phyloP scores from a whole-genome alignment of 2,888 invertebrate genomes.

The Linnaemya vulpina region DNA sequence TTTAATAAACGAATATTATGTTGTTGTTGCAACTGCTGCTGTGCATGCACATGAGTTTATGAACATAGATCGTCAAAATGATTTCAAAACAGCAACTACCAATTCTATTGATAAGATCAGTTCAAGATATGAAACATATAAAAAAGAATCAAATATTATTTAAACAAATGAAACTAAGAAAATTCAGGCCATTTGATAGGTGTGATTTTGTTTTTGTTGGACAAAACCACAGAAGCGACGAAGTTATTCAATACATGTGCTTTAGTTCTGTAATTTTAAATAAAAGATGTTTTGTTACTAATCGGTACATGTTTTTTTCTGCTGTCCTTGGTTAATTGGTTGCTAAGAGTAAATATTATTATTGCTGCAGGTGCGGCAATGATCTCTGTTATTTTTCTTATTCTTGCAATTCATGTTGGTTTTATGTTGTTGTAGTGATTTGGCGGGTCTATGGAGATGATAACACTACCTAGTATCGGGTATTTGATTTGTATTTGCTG shows the following conservation, averaged over 20 bases:
- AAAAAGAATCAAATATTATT: slow-evolving; percentile 58
- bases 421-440: slow-evolving; percentile 75
- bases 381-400: slow-evolving; percentile 66
- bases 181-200: slow-evolving; percentile 47
- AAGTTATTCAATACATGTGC: slow-evolving; percentile 64
- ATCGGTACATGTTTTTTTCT: slow-evolving; percentile 66
- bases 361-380: slow-evolving; percentile 61
- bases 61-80: slow-evolving; percentile 56
- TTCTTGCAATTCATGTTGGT: slow-evolving; percentile 71
- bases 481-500: slow-evolving; percentile 83
- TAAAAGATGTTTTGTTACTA: slow-evolving; percentile 71
- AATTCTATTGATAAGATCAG: slow-evolving; percentile 44
- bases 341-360: slow-evolving; percentile 67
- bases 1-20: slow-evolving; percentile 82
- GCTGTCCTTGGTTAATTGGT: slow-evolving; percentile 58
- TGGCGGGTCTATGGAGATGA: slow-evolving; percentile 74
- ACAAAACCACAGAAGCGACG: slow-evolving; percentile 46
- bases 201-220: slow-evolving; percentile 71
- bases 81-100: slow-evolving; percentile 46
- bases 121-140: slow-evolving; percentile 56
- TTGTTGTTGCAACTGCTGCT: slow-evolving; percentile 75
- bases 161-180: slow-evolving; percentile 55
- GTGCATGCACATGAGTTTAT: slow-evolving; percentile 70
- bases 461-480: slow-evolving; percentile 84
- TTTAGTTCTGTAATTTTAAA: slow-evolving; percentile 58